Evolutionary conservation across 2,797 vertebrate species (phyloP).

Genomic region (Benthosema pterotum): DNA sequence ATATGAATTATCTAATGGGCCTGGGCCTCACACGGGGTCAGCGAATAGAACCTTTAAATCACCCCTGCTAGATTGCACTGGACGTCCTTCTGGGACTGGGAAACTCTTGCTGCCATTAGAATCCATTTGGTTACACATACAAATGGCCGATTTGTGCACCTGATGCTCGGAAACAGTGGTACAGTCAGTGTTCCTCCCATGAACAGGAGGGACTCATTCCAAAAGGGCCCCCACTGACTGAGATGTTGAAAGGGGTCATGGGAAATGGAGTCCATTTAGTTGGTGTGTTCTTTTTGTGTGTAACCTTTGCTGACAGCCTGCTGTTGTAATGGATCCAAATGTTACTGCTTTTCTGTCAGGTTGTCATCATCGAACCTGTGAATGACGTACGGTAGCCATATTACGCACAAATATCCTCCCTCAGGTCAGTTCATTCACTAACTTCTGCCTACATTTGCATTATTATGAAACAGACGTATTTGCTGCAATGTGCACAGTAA

Average conservation of each 20-base stretch:
- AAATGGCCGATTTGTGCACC: constrained; percentile 24
- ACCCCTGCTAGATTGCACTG: constrained; percentile 15
- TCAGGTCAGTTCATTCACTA: background rate
- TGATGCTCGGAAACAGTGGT: constrained; percentile 36
- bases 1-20: constrained; percentile 47
- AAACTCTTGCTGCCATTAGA: constrained; percentile 54
- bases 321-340: constrained; percentile 39
- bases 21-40: constrained; percentile 28
- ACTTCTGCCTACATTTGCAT: constrained; percentile 15
- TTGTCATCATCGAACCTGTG: constrained; percentile 17
- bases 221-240: constrained; percentile 20
- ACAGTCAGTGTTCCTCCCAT: constrained; percentile 10
- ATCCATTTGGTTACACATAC: constrained; percentile 68
- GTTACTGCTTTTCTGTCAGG: constrained; percentile 33
- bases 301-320: background rate
- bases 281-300: constrained; percentile 24
- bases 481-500: too few species aligned
- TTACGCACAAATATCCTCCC: too few species aligned
- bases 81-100: constrained; percentile 9
- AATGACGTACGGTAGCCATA: constrained; percentile 9
- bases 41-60: background rate
- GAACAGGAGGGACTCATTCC: constrained; percentile 4
- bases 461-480: too few species aligned
- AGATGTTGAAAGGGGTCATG: constrained; percentile 57
- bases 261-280: constrained; percentile 66